Evolutionary conservation across 2,113 vertebrate species (phyloP).

Genomic region (Oncorhynchus masou): DNA sequence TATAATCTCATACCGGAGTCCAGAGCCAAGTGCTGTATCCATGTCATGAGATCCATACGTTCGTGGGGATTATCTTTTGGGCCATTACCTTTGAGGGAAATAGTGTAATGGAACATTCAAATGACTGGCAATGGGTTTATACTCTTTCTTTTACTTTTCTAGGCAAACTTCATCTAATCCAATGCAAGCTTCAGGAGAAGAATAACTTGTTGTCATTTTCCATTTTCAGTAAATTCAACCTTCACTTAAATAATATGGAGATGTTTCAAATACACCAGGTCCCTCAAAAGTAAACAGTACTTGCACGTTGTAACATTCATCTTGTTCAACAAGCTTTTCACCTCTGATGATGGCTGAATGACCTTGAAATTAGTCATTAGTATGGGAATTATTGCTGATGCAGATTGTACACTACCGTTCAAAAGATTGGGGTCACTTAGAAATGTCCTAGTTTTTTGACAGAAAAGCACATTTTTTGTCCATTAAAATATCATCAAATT

Average conservation of each 20-base stretch:
- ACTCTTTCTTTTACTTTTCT: background rate
- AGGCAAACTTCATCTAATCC: constrained; percentile 6
- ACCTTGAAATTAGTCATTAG: background rate
- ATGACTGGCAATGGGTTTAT: background rate
- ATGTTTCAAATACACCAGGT: background rate
- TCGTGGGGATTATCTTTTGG: background rate
- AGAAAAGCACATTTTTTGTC: background rate
- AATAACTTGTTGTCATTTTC: background rate
- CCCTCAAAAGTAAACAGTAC: constrained; percentile 3
- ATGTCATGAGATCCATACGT: background rate
- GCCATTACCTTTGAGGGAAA: background rate
- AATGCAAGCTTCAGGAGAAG: background rate
- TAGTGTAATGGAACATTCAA: background rate
- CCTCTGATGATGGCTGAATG: background rate
- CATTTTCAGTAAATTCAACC: background rate
- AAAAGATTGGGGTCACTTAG: too few species aligned
- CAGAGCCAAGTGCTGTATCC: constrained; percentile 10
- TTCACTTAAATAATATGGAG: background rate
- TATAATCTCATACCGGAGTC: background rate
- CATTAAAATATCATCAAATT: too few species aligned
- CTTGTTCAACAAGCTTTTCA: background rate
- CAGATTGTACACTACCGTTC: too few species aligned
- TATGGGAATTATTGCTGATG: background rate
- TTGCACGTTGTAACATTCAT: background rate
- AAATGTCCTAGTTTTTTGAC: too few species aligned